These are phyloP conservation scores for Drosophila rellima DNA, from an alignment of 2,888 invertebrate species.

Conservation along the genomic window DNA sequence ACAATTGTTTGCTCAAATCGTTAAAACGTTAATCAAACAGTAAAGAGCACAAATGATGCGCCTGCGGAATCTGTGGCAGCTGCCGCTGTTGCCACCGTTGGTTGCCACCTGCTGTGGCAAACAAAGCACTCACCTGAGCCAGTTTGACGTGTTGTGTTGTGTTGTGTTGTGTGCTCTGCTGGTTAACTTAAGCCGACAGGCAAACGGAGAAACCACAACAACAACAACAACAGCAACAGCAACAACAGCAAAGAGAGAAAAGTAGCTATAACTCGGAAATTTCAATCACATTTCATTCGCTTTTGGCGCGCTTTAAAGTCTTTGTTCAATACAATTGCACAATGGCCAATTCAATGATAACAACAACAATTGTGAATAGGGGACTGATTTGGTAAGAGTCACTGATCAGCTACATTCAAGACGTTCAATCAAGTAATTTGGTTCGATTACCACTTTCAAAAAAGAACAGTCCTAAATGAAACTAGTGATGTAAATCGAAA, in stretches of 20 bases:
- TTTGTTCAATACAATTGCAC: slow-evolving; percentile 40
- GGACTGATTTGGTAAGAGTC: too few relatives aligned
- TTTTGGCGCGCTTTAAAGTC: slow-evolving; percentile 34
- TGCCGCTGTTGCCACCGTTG: slow-evolving; percentile 15
- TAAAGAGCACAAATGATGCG: slow-evolving; percentile 75
- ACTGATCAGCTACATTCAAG: too few relatives aligned
- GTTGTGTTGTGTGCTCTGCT: slow-evolving; percentile 50
- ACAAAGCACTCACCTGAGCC: slow-evolving; percentile 68
- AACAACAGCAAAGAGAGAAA: slow-evolving; percentile 9
- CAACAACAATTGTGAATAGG: too few relatives aligned
- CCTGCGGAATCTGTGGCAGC: slow-evolving; percentile 42
- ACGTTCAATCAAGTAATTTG: too few relatives aligned
- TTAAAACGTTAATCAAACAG: slow-evolving; percentile 81
- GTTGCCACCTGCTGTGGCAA: slow-evolving; percentile 49
- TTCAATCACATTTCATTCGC: slow-evolving; percentile 55
- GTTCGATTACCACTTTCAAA: too few relatives aligned
- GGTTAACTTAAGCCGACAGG: slow-evolving; percentile 68
- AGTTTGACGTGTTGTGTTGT: slow-evolving; percentile 26
- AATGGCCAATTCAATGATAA: slow-evolving; percentile 18
- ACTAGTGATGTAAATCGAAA: too few relatives aligned
- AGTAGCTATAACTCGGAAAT: slow-evolving; percentile 28
- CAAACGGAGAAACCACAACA: slow-evolving; percentile 42
- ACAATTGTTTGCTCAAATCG: slow-evolving; percentile 80
- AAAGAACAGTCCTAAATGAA: too few relatives aligned
- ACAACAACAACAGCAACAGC: slow-evolving; percentile 27